phyloP scores from a whole-genome alignment of 1,140 invertebrate species.

The Pygmarrhopalites habei region DNA sequence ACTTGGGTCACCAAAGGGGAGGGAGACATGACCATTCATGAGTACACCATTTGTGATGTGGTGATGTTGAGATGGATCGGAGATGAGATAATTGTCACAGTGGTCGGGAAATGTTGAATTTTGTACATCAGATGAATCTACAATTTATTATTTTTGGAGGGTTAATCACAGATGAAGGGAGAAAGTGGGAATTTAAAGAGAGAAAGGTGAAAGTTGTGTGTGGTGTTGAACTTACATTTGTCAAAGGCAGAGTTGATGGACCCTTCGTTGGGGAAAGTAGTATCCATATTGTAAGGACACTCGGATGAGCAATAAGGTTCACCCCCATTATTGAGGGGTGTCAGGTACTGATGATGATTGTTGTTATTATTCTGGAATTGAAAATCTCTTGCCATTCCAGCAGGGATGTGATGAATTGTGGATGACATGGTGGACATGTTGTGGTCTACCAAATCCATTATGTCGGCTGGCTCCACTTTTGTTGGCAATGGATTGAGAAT shows the following conservation, averaged over 20 bases:
- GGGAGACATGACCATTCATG: neutral
- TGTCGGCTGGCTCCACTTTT: constrained; percentile 32
- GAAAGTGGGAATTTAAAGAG: no score
- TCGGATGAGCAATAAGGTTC: constrained; percentile 25
- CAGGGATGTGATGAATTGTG: constrained; percentile 17
- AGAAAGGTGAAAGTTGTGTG: no score
- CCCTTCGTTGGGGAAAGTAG: constrained; percentile 16
- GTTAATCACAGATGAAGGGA: no score
- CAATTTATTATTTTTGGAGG: neutral
- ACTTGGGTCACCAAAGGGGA: neutral
- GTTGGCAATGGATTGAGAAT: constrained; percentile 12
- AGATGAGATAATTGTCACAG: constrained; percentile 30
- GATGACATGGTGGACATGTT: constrained; percentile 1
- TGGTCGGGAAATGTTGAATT: constrained; percentile 18
- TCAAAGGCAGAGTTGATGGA: constrained; percentile 25
- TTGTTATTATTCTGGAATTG: no score
- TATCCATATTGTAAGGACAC: constrained; percentile 11
- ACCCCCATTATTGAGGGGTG: constrained; percentile 12
- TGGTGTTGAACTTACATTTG: constrained; percentile 33
- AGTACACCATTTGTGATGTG: neutral
- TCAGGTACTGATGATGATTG: constrained; percentile 24
- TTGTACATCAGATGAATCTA: constrained; percentile 24
- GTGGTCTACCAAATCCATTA: constrained; percentile 29
- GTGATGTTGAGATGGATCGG: constrained; percentile 18
- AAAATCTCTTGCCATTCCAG: constrained; percentile 3